Conservation (phyloP, 1,140 invertebrate genomes). For the Phymorhynchus buccinoides region DNA sequence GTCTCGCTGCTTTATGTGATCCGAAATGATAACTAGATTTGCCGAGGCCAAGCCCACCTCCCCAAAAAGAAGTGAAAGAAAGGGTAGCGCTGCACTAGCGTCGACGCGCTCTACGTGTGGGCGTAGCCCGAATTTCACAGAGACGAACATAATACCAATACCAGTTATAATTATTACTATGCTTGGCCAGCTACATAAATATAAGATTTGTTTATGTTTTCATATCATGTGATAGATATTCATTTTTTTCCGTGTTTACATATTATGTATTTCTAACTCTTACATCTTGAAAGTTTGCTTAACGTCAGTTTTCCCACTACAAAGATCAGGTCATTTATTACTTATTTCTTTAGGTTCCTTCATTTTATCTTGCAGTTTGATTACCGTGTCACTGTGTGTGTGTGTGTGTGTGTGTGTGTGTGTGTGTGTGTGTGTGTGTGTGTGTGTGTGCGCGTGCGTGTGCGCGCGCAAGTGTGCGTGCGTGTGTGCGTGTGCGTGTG, state of each 20-base stretch:
- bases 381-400: background rate
- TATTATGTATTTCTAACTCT: background rate
- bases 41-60: too few species aligned
- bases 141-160: background rate
- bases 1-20: too few species aligned
- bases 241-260: too few species aligned
- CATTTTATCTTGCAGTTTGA: background rate
- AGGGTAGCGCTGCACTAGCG: background rate
- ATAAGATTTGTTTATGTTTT: background rate
- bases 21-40: background rate
- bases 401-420: slow-evolving; percentile 17
- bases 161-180: background rate
- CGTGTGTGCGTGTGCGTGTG: too few species aligned
- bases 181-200: background rate
- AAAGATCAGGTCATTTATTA: background rate
- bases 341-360: background rate
- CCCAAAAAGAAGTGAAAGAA: too few species aligned
- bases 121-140: background rate
- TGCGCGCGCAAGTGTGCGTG: too few species aligned
- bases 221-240: background rate
- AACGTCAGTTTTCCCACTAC: too few species aligned
- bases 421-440: slow-evolving; percentile 17
- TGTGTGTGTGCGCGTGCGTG: background rate
- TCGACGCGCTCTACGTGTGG: background rate
- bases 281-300: background rate